phyloP scores from a whole-genome alignment of 2,888 invertebrate genomes.

The Acleris cristana region DNA sequence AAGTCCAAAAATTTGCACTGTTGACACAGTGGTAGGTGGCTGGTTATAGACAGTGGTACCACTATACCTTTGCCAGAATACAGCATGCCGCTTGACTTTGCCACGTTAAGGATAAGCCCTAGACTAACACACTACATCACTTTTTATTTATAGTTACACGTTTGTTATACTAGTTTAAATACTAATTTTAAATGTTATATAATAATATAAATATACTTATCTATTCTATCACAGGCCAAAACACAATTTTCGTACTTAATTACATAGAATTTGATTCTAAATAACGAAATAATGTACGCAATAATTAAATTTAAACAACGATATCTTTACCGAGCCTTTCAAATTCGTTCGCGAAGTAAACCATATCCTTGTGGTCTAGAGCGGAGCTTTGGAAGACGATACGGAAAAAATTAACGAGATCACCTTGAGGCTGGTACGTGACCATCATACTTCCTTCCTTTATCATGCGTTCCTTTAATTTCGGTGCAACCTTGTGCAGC shows the following conservation, averaged over 20 bases:
- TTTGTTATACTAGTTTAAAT: conserved; percentile 4
- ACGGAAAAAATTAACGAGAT: conserved; percentile 96
- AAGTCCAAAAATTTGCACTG: too few relatives aligned
- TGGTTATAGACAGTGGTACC: too few relatives aligned
- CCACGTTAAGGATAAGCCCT: too few relatives aligned
- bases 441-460: conserved; percentile 97
- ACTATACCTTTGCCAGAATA: too few relatives aligned
- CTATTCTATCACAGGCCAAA: conserved; percentile 68
- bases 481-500: conserved; percentile 93
- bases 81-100: too few relatives aligned
- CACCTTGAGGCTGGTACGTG: conserved; percentile 95
- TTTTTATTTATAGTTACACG: conserved; percentile 23
- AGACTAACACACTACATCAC: conserved; percentile 8
- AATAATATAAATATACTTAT: conserved; percentile 40
- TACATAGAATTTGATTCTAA: conserved; percentile 30
- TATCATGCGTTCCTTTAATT: conserved; percentile 97
- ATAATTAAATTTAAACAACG: conserved; percentile 54
- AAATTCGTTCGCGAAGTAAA: conserved; percentile 94
- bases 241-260: conserved; percentile 54
- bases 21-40: too few relatives aligned
- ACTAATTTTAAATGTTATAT: conserved; percentile 30
- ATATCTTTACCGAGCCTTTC: conserved; percentile 90
- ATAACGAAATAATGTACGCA: conserved; percentile 2
- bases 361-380: conserved; percentile 91
- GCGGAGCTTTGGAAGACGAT: conserved; percentile 96